Evolutionary conservation across 2,888 invertebrate species (phyloP).

Genomic region (Odontomyia ornata): DNA sequence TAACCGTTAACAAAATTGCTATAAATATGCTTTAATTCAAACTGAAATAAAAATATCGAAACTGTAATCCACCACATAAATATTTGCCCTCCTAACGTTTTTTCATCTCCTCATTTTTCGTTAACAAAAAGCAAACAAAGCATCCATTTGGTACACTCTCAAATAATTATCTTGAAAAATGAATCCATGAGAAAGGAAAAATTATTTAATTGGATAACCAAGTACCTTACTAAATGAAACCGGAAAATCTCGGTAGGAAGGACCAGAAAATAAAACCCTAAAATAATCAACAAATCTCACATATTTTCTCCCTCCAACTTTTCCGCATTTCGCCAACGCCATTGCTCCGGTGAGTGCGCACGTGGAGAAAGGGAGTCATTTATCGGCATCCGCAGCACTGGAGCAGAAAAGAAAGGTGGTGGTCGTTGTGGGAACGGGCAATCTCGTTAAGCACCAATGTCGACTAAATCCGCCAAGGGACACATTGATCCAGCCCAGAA

Average conservation of each 20-base stretch:
- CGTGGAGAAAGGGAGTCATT: slow-evolving; percentile 13
- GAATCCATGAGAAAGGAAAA: slow-evolving; percentile 39
- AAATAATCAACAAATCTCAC: slow-evolving; percentile 9
- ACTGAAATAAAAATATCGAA: neutral
- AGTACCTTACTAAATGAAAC: slow-evolving; percentile 20
- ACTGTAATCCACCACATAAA: neutral
- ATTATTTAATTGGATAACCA: slow-evolving; percentile 43
- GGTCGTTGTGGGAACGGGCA: neutral
- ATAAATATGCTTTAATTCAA: too few relatives aligned
- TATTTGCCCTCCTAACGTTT: neutral
- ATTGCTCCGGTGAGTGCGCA: neutral
- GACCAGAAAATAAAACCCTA: slow-evolving; percentile 8
- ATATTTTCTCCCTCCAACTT: slow-evolving; percentile 29
- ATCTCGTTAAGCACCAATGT: slow-evolving; percentile 34
- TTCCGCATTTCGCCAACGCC: slow-evolving; percentile 7
- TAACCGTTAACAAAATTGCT: too few relatives aligned
- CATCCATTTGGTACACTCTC: slow-evolving; percentile 3
- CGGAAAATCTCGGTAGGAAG: slow-evolving; percentile 16
- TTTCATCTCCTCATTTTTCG: neutral
- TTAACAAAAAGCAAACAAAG: neutral
- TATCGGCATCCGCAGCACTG: neutral
- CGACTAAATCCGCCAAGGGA: slow-evolving; percentile 22
- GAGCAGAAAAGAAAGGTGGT: neutral
- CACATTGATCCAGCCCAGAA: slow-evolving; percentile 21
- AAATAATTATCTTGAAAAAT: slow-evolving; percentile 36